Evolutionary conservation across 2,113 vertebrate species (phyloP).

Genomic region (Ailurus styani): DNA sequence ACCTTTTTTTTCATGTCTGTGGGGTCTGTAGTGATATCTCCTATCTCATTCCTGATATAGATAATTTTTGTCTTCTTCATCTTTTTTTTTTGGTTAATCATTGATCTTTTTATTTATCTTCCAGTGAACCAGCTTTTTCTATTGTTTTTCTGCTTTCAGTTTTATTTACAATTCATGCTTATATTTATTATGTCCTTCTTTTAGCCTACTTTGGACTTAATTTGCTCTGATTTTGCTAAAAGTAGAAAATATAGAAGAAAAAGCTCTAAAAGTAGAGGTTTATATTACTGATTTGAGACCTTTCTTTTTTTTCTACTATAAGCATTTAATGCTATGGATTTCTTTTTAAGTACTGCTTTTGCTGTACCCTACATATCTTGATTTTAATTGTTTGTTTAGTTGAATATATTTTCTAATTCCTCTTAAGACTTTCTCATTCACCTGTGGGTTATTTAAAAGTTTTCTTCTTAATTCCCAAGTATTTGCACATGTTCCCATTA

Average conservation of each 20-base stretch:
- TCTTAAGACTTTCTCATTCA: background rate
- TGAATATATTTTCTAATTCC: background rate
- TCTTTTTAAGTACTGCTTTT: background rate
- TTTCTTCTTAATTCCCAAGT: background rate
- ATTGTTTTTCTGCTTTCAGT: background rate
- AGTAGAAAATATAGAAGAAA: too few relatives aligned
- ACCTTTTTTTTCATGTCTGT: background rate
- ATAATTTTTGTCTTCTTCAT: background rate
- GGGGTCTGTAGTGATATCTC: background rate
- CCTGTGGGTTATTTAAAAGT: background rate
- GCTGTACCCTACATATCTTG: background rate
- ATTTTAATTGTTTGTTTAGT: background rate
- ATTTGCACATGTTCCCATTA: background rate
- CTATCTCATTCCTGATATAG: background rate
- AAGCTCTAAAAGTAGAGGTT: background rate
- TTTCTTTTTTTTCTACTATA: background rate
- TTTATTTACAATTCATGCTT: background rate
- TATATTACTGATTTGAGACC: background rate
- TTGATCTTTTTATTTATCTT: background rate
- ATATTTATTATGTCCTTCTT: background rate
- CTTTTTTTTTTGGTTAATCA: background rate
- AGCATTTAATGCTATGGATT: background rate
- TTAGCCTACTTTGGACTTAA: background rate
- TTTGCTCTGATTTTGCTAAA: background rate
- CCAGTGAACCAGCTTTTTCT: background rate